phyloP scores from a whole-genome alignment of 1,140 invertebrate species.

The Contarinia nasturtii region DNA sequence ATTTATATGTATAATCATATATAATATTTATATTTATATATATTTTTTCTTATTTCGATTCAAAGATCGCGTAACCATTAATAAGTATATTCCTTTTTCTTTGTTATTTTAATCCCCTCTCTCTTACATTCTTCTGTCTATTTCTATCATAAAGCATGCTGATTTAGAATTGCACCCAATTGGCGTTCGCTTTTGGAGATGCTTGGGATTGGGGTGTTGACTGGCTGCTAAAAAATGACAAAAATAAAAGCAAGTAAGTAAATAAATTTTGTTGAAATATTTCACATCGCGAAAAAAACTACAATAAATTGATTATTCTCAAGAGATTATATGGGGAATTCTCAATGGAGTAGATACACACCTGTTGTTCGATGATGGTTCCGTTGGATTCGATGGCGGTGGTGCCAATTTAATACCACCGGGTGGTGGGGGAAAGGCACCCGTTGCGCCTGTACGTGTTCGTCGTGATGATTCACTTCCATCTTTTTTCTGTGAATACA shows the following conservation, averaged over 20 bases:
- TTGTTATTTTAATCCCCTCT: no score
- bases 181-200: conserved; percentile 32
- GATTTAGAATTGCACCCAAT: conserved; percentile 54
- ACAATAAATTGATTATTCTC: no score
- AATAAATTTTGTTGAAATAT: no score
- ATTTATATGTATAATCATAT: no score
- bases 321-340: no score
- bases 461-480: conserved; percentile 46
- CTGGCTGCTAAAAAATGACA: conserved; percentile 22
- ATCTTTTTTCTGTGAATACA: conserved; percentile 60
- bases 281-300: no score
- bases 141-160: no score
- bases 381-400: conserved; percentile 53
- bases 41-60: no score
- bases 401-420: conserved; percentile 56
- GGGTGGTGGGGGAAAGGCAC: conserved; percentile 19
- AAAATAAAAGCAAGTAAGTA: conserved; percentile 2
- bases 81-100: no score
- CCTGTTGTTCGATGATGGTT: conserved; percentile 45
- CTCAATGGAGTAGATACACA: conserved; percentile 13
- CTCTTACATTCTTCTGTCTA: no score
- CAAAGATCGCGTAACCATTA: no score
- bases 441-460: conserved; percentile 20
- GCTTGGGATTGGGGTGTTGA: conserved; percentile 24
- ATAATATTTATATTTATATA: no score